A percentile compares a stretch with the other conserved stretches of the same genome.
Evolutionary conservation across 1,140 invertebrate genomes (phyloP).

Genomic region (Cardiocondyla obscurior): DNA sequence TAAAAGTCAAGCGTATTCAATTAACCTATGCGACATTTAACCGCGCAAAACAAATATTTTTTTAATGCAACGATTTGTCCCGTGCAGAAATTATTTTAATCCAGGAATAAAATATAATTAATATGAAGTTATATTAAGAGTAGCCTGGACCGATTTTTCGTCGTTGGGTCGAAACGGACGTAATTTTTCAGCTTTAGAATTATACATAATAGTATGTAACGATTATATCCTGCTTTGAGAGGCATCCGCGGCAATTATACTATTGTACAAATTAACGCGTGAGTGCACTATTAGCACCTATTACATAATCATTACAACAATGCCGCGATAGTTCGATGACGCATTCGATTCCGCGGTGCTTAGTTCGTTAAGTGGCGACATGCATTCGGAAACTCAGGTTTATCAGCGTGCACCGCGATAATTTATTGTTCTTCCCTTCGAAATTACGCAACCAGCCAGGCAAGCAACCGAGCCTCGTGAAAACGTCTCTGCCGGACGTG

Average conservation of each 20-base stretch:
- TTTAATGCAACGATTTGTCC: not conserved
- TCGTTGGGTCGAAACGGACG: not conserved
- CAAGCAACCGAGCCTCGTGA: constrained; percentile 62
- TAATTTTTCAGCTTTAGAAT: constrained; percentile 23
- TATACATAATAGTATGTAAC: constrained; percentile 20
- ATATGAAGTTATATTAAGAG: not conserved
- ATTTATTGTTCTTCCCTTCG: constrained; percentile 48
- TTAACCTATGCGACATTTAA: not conserved
- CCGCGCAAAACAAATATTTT: not conserved
- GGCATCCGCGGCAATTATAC: constrained; percentile 20
- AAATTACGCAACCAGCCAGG: constrained; percentile 59
- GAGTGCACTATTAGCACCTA: constrained; percentile 36
- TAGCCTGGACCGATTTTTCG: not conserved
- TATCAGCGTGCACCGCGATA: constrained; percentile 35
- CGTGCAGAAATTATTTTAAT: not conserved
- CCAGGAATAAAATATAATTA: not conserved
- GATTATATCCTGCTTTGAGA: constrained; percentile 37
- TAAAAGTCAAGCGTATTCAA: constrained; percentile 19
- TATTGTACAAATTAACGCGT: constrained; percentile 18
- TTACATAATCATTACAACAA: constrained; percentile 29
- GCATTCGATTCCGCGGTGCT: constrained; percentile 5
- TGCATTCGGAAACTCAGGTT: not conserved
- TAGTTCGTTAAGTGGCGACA: not conserved
- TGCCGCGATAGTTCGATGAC: constrained; percentile 8
- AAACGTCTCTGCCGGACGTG: constrained; percentile 74